These are phyloP conservation scores for Herminia tarsipennalis DNA, from an alignment of 2,888 invertebrate species.

Conservation along the genomic window DNA sequence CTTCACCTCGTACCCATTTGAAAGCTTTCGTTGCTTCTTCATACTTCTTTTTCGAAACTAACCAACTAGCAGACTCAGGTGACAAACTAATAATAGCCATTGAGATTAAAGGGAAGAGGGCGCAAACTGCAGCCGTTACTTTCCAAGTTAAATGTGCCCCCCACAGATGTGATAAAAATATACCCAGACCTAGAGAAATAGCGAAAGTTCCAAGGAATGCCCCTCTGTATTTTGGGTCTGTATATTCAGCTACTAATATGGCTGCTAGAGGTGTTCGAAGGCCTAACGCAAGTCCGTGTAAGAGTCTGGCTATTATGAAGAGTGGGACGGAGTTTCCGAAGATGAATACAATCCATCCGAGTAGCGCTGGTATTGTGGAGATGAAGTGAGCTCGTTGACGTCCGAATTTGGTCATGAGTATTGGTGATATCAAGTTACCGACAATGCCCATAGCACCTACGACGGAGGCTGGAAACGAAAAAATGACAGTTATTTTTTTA, in stretches of 20 bases:
- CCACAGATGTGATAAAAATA: conserved; percentile 87
- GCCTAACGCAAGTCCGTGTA: conserved; percentile 83
- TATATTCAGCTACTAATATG: conserved; percentile 86
- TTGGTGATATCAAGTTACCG: conserved; percentile 77
- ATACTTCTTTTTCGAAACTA: conserved; percentile 85
- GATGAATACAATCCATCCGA: conserved; percentile 79
- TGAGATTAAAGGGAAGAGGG: conserved; percentile 77
- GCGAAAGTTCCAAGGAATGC: conserved; percentile 87
- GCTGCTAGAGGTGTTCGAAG: conserved; percentile 82
- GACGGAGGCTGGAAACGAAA: conserved; percentile 69
- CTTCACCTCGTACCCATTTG: conserved; percentile 85
- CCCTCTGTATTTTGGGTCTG: conserved; percentile 87
- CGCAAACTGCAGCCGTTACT: conserved; percentile 83
- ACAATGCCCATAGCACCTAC: conserved; percentile 80
- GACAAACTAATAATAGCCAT: conserved; percentile 77
- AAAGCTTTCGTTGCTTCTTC: conserved; percentile 86
- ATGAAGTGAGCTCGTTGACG: conserved; percentile 85
- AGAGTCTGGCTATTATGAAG: conserved; percentile 72
- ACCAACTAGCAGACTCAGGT: conserved; percentile 89
- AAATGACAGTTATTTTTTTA: too few species aligned
- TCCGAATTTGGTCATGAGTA: conserved; percentile 85
- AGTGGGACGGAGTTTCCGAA: conserved; percentile 71
- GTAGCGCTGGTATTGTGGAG: conserved; percentile 76
- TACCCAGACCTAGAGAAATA: conserved; percentile 87
- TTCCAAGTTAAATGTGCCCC: conserved; percentile 88